Percentiles rank a stretch among this genome's conserved stretches.
Conservation (phyloP, 2,797 vertebrate genomes). For the Furcifer pardalis region DNA sequence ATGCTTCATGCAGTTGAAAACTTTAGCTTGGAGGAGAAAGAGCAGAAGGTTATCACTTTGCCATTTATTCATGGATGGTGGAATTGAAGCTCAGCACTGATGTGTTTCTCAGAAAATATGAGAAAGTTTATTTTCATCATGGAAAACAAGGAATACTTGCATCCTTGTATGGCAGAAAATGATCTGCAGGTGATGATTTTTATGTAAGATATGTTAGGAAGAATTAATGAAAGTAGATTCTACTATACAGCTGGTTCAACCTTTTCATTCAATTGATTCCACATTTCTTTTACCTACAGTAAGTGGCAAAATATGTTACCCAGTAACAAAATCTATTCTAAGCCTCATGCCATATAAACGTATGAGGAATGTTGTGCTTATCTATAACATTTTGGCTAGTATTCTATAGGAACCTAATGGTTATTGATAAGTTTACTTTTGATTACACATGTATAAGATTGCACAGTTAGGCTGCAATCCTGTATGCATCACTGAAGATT, state of each 20-base stretch:
- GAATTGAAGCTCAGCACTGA: background rate
- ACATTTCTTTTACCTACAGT: background rate
- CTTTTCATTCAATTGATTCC: background rate
- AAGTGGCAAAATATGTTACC: background rate
- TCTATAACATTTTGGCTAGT: no score
- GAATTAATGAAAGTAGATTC: background rate
- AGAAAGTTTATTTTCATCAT: background rate
- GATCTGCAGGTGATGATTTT: background rate
- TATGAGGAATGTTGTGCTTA: background rate
- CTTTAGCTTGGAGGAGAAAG: conserved; percentile 2
- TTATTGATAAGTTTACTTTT: background rate
- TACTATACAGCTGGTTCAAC: background rate
- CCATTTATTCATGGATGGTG: conserved; percentile 22
- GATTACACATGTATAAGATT: background rate
- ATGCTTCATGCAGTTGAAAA: conserved; percentile 18
- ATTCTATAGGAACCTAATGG: background rate
- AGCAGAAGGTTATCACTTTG: conserved; percentile 1
- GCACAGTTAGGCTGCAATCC: background rate
- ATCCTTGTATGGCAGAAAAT: background rate
- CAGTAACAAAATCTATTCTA: background rate
- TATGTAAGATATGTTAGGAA: background rate
- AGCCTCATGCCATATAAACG: background rate
- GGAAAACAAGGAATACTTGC: background rate
- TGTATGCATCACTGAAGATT: background rate
- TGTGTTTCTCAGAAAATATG: background rate